Evolutionary conservation across 1,140 invertebrate genomes (phyloP).

Genomic region (Musca domestica): DNA sequence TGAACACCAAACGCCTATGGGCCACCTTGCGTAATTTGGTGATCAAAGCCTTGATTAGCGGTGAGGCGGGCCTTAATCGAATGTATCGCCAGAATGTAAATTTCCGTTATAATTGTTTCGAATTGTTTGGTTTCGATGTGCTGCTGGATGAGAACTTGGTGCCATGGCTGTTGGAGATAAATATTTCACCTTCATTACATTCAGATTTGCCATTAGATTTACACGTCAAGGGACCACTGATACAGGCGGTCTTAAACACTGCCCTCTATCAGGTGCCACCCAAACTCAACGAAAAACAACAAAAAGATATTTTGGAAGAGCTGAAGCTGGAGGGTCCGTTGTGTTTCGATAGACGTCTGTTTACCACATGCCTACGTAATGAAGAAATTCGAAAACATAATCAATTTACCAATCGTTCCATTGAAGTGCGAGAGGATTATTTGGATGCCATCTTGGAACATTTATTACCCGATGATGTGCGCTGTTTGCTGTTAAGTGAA

Average conservation of each 20-base stretch:
- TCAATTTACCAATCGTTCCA: conserved; percentile 59
- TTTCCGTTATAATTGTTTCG: conserved; percentile 76
- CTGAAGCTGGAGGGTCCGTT: conserved; percentile 57
- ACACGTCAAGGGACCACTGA: conserved; percentile 91
- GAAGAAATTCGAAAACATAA: conserved; percentile 67
- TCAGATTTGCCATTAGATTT: conserved; percentile 89
- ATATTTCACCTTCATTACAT: conserved; percentile 93
- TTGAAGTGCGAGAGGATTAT: conserved; percentile 68
- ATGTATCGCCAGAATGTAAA: conserved; percentile 69
- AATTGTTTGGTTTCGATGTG: conserved; percentile 81
- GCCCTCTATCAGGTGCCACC: conserved; percentile 68
- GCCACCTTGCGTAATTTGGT: conserved; percentile 75
- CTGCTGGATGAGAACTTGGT: conserved; percentile 78
- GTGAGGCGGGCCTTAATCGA: conserved; percentile 70
- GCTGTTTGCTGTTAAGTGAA: conserved; percentile 83
- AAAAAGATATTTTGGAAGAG: conserved; percentile 54
- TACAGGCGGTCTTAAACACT: conserved; percentile 87
- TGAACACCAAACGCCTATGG: conserved; percentile 80
- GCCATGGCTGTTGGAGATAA: conserved; percentile 95
- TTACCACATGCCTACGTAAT: conserved; percentile 63
- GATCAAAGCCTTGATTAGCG: conserved; percentile 79
- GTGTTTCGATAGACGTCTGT: conserved; percentile 66
- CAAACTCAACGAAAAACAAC: conserved; percentile 54
- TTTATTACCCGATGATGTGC: conserved; percentile 85
- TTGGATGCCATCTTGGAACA: conserved; percentile 71